phyloP scores from a whole-genome alignment of 2,797 vertebrate species.

The Argentina silus region DNA sequence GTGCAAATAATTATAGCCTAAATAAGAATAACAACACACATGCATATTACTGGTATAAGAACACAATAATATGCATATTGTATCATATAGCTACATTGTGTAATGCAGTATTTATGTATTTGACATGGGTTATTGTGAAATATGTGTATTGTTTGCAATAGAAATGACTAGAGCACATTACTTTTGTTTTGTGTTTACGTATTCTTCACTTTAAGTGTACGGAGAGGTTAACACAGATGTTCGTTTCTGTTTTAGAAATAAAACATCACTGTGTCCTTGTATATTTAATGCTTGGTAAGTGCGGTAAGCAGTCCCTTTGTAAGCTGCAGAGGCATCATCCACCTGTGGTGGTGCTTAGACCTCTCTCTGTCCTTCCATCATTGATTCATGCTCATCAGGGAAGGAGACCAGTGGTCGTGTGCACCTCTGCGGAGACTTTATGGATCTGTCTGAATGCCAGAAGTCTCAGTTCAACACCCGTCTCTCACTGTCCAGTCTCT shows the following conservation, averaged over 20 bases:
- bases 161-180: neutral
- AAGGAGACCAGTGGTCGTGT: conserved; percentile 47
- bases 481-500: conserved; percentile 20
- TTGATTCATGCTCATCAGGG: conserved; percentile 59
- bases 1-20: neutral
- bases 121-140: too few species aligned
- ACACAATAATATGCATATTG: neutral
- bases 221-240: conserved; percentile 39
- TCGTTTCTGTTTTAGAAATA: conserved; percentile 26
- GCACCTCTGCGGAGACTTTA: conserved; percentile 47
- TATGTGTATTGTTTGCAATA: neutral
- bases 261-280: conserved; percentile 53
- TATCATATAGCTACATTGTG: neutral
- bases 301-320: conserved; percentile 56
- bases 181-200: too few species aligned
- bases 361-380: conserved; percentile 40
- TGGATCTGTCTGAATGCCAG: conserved; percentile 34
- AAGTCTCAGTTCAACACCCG: conserved; percentile 12
- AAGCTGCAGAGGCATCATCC: conserved; percentile 60
- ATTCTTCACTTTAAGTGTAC: neutral
- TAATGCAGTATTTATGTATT: too few species aligned
- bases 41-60: too few species aligned
- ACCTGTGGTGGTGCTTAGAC: conserved; percentile 36
- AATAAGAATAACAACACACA: neutral
- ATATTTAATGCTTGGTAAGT: conserved; percentile 46